Evolutionary conservation across 1,140 invertebrate species (phyloP).

Genomic region (Brachionus rubens): DNA sequence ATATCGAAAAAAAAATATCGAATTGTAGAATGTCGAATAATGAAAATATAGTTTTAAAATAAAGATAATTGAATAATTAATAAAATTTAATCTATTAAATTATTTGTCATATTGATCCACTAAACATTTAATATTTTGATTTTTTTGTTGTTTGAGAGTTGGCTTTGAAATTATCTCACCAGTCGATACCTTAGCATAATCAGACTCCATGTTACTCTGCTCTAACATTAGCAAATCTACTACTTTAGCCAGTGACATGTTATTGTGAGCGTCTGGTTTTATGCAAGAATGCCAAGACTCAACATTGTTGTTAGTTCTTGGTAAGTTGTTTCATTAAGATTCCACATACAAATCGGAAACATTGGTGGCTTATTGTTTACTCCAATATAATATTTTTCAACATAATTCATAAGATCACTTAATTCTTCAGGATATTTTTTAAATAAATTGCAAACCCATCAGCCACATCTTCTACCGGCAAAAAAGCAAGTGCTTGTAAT

Average conservation of each 20-base stretch:
- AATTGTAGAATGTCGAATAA: background rate
- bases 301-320: too few relatives aligned
- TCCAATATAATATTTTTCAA: background rate
- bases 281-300: conserved; percentile 12
- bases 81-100: conserved; percentile 15
- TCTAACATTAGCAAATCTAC: background rate
- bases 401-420: background rate
- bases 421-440: background rate
- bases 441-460: background rate
- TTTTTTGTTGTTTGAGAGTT: background rate
- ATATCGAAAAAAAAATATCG: conserved; percentile 1
- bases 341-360: background rate
- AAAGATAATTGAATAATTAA: background rate
- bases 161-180: background rate
- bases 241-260: background rate
- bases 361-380: background rate
- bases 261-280: conserved; percentile 8
- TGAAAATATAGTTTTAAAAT: too few relatives aligned
- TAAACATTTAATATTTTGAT: conserved; percentile 27
- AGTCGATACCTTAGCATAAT: conserved; percentile 3
- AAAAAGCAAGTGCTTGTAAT: conserved; percentile 10
- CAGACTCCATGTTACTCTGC: conserved; percentile 8
- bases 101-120: conserved; percentile 17
- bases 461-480: background rate
- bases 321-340: too few relatives aligned